Percentiles rank a stretch among this genome's conserved stretches.
Evolutionary conservation across 2,888 invertebrate species (phyloP).

Genomic region (Nomada fabriciana): DNA sequence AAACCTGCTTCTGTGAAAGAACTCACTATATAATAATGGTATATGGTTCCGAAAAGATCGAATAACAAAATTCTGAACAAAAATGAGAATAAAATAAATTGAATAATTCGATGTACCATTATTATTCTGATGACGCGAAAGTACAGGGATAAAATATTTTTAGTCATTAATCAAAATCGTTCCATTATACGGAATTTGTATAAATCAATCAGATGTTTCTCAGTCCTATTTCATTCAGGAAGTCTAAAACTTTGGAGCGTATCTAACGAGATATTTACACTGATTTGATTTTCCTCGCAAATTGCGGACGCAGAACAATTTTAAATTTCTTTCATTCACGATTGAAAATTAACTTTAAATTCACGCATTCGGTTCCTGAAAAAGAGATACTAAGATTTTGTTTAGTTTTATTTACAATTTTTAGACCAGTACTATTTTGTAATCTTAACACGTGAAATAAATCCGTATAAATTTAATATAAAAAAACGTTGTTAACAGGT

Average conservation of each 20-base stretch:
- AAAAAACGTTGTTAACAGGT: too few relatives aligned
- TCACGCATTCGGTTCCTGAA: background rate
- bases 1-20: too few relatives aligned
- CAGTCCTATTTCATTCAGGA: slow-evolving; percentile 55
- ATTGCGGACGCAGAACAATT: slow-evolving; percentile 57
- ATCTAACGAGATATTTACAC: slow-evolving; percentile 64
- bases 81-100: too few relatives aligned
- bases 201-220: slow-evolving; percentile 46
- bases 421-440: background rate
- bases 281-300: slow-evolving; percentile 42
- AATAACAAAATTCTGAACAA: too few relatives aligned
- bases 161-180: too few relatives aligned
- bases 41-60: too few relatives aligned
- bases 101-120: too few relatives aligned
- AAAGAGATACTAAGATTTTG: background rate
- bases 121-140: too few relatives aligned
- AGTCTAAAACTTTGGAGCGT: slow-evolving; percentile 61
- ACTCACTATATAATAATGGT: too few relatives aligned
- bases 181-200: slow-evolving; percentile 12
- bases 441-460: background rate
- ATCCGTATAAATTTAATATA: background rate
- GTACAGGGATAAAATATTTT: too few relatives aligned
- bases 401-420: background rate
- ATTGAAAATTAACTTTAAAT: slow-evolving; percentile 4
- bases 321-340: slow-evolving; percentile 25